Evolutionary conservation across 2,797 vertebrate genomes (phyloP).

Genomic region (Lophotriccus pileatus): DNA sequence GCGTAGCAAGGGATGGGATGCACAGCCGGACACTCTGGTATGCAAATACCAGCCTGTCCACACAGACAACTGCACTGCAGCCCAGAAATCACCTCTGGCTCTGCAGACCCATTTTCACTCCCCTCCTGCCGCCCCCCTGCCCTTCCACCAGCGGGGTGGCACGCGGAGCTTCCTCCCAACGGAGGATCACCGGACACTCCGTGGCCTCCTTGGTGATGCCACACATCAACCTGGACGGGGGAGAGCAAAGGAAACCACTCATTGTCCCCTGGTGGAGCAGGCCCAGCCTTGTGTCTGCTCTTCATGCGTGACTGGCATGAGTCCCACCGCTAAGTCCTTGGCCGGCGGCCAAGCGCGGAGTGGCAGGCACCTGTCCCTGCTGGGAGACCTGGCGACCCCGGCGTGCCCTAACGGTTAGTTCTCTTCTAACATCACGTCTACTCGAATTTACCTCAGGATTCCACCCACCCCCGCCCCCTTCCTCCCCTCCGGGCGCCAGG

Average conservation of each 20-base stretch:
- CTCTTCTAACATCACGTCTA: slow-evolving; percentile 61
- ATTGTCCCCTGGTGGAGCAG: not conserved
- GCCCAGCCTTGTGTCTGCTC: slow-evolving; percentile 52
- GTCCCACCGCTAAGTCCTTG: slow-evolving; percentile 50
- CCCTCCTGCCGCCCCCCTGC: not conserved
- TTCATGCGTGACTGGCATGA: slow-evolving; percentile 39
- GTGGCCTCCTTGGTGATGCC: too few species aligned
- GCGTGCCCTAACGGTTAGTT: slow-evolving; percentile 54
- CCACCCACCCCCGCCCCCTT: not conserved
- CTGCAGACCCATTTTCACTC: fast-evolving
- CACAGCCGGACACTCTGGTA: slow-evolving; percentile 43
- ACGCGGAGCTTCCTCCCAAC: not conserved
- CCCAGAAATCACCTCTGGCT: not conserved
- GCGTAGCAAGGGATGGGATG: not conserved
- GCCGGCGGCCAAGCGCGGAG: slow-evolving; percentile 5
- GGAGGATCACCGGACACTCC: too few species aligned
- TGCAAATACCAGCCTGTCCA: not conserved
- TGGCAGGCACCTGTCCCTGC: slow-evolving; percentile 68
- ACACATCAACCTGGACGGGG: not conserved
- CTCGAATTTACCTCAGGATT: slow-evolving; percentile 69
- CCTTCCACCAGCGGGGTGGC: not conserved
- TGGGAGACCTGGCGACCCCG: slow-evolving; percentile 67
- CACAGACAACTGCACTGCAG: not conserved
- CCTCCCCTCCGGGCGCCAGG: slow-evolving; percentile 17
- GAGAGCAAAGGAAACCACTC: not conserved